Evolutionary conservation across 2,113 vertebrate species (phyloP).

Genomic region (Ammospiza caudacuta): DNA sequence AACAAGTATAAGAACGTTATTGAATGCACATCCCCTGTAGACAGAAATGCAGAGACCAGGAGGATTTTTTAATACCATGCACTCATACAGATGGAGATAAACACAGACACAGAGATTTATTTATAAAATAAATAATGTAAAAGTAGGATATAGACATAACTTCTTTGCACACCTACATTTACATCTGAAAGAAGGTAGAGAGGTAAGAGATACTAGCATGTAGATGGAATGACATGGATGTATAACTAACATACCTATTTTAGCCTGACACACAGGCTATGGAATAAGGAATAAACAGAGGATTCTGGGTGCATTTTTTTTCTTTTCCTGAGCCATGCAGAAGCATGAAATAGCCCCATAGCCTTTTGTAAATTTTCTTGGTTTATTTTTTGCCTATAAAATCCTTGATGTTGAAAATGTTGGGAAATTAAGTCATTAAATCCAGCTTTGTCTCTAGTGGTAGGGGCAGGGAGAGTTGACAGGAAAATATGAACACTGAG

Average conservation of each 20-base stretch:
- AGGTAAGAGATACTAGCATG: neutral
- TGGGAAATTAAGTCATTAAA: neutral
- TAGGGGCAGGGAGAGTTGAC: neutral
- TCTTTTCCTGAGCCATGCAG: neutral
- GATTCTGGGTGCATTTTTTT: neutral
- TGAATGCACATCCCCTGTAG: neutral
- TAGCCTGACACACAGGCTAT: neutral
- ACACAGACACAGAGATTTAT: neutral
- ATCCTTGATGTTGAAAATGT: neutral
- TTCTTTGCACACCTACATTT: neutral
- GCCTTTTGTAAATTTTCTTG: neutral
- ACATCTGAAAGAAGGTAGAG: neutral
- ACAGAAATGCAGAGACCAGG: neutral
- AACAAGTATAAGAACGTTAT: neutral
- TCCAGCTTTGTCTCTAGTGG: neutral
- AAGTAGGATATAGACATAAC: neutral
- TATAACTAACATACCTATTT: neutral
- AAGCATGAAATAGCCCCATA: accelerated
- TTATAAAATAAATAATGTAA: neutral
- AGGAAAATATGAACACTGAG: neutral
- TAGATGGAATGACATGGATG: neutral
- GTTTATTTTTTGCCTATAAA: neutral
- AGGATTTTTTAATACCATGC: neutral
- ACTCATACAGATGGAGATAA: neutral
- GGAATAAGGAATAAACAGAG: neutral